These are phyloP conservation scores for Scaptomyza flava DNA, from an alignment of 2,888 invertebrate species.

Conservation along the genomic window DNA sequence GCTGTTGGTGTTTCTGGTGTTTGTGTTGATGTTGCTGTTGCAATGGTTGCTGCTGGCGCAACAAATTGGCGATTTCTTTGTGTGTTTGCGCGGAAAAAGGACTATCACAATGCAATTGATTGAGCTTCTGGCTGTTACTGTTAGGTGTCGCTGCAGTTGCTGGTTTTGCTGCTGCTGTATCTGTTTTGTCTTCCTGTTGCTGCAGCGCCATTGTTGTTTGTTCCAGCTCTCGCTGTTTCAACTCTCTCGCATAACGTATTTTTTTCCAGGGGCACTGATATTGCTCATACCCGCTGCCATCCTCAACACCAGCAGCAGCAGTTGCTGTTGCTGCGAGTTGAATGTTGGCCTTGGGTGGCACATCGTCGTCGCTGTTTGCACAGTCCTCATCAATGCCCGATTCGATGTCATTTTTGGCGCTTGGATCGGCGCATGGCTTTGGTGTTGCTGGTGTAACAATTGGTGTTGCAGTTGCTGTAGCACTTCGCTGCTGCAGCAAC, in stretches of 20 bases:
- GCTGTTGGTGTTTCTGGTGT: conserved; percentile 58
- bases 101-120: conserved; percentile 78
- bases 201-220: conserved; percentile 49
- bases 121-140: conserved; percentile 61
- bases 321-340: conserved; percentile 26
- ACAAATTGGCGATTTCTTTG: conserved; percentile 72
- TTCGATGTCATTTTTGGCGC: conserved; percentile 76
- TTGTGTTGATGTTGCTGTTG: conserved; percentile 52
- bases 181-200: conserved; percentile 46
- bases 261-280: conserved; percentile 85
- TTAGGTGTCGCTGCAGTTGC: conserved; percentile 34
- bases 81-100: conserved; percentile 73
- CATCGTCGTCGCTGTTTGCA: conserved; percentile 71
- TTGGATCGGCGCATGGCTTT: conserved; percentile 66
- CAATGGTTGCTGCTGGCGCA: conserved; percentile 55
- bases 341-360: conserved; percentile 39
- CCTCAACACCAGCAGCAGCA: conserved; percentile 7
- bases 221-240: conserved; percentile 82
- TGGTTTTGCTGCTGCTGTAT: conserved; percentile 19
- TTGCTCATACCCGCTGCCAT: conserved; percentile 72
- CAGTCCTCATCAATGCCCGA: conserved; percentile 79
- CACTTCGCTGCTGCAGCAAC: conserved; percentile 60
- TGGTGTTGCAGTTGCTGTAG: conserved; percentile 37
- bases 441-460: conserved; percentile 49
- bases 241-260: conserved; percentile 84